These are phyloP conservation scores for Paracanthobrama guichenoti DNA, from an alignment of 2,113 vertebrate species.

Conservation along the genomic window DNA sequence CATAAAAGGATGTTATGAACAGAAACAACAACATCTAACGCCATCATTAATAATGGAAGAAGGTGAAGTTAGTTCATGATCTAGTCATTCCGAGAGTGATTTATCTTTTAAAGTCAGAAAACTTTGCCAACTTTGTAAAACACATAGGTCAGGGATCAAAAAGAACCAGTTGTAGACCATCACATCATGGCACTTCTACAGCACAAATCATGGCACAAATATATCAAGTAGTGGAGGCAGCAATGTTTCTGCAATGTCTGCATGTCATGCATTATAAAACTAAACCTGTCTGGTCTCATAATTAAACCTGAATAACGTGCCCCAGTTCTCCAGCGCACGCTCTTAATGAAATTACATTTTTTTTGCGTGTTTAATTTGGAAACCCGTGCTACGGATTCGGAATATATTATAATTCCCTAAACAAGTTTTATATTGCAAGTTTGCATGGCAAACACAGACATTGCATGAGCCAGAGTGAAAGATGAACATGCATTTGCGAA, in stretches of 20 bases:
- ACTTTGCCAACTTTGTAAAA: neutral
- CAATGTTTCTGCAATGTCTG: neutral
- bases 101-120: neutral
- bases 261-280: neutral
- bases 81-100: neutral
- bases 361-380: neutral
- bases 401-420: neutral
- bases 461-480: neutral
- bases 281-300: constrained; percentile 15
- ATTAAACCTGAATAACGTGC: neutral
- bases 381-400: neutral
- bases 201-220: neutral
- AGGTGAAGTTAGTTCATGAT: neutral
- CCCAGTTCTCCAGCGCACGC: neutral
- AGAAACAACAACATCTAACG: neutral
- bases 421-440: neutral
- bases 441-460: neutral
- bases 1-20: neutral
- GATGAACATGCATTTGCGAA: neutral
- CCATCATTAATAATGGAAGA: neutral
- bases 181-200: too few species aligned
- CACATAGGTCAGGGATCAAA: neutral
- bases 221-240: too few species aligned
- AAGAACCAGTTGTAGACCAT: neutral
- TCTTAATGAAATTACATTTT: neutral